Evolutionary conservation across 2,113 vertebrate species (phyloP).

Genomic region (Athene cunicularia): DNA sequence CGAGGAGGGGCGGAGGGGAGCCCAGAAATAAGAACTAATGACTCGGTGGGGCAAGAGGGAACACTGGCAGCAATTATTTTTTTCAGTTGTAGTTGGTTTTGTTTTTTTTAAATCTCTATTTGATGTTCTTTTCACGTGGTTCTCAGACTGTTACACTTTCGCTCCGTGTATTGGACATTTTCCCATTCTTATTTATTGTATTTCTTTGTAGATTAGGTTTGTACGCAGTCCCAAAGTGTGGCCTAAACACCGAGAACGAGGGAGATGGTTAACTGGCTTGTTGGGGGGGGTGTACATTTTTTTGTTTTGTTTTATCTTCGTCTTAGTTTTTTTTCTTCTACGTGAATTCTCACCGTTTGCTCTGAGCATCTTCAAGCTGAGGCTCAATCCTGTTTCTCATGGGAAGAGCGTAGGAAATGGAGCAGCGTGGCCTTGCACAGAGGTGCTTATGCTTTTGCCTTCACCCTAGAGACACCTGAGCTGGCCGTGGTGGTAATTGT

Average conservation of each 20-base stretch:
- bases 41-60: neutral
- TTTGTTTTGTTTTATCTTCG: neutral
- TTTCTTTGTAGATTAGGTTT: neutral
- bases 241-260: neutral
- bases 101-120: neutral
- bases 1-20: no score
- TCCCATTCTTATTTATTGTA: accelerated
- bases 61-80: neutral
- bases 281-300: accelerated
- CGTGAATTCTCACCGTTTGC: accelerated
- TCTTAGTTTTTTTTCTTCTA: neutral
- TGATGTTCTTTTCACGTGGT: neutral
- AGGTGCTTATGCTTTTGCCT: neutral
- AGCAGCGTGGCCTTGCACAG: no score
- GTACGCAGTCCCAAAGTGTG: accelerated
- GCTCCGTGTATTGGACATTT: accelerated
- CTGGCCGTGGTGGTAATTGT: accelerated
- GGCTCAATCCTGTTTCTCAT: accelerated
- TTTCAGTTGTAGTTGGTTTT: no score
- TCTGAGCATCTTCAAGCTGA: neutral
- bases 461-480: no score
- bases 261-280: neutral
- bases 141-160: neutral
- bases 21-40: neutral
- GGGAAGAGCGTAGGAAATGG: no score